Percentiles rank a stretch among this genome's conserved stretches.
Conservation (phyloP, 2,113 vertebrate species). For the Elachura formosa region DNA sequence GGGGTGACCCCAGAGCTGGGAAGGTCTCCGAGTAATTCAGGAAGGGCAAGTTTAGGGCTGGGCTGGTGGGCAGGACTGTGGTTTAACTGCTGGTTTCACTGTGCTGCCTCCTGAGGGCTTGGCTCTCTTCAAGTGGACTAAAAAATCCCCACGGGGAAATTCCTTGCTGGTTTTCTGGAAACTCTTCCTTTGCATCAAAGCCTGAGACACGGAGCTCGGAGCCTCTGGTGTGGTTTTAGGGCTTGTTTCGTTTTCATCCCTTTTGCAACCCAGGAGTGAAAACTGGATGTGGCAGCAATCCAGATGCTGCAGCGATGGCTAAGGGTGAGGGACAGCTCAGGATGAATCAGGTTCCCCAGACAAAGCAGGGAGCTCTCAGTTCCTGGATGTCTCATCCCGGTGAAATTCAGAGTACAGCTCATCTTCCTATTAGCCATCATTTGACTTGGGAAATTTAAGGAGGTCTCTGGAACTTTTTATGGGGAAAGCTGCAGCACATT, state of each 20-base stretch:
- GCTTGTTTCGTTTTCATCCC: not conserved
- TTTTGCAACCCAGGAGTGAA: not conserved
- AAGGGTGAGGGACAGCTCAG: not conserved
- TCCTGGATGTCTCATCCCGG: not conserved
- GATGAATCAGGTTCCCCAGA: constrained; percentile 6
- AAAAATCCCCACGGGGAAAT: constrained; percentile 5
- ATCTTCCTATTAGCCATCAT: not conserved
- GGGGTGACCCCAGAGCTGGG: not conserved
- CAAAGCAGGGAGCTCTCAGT: not conserved
- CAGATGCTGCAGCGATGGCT: not conserved
- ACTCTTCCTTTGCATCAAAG: not conserved
- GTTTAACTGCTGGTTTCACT: not conserved
- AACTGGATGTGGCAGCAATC: not conserved
- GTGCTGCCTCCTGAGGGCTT: not conserved
- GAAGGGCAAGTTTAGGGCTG: not conserved
- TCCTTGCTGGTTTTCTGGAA: constrained; percentile 22
- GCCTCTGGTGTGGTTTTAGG: constrained; percentile 22
- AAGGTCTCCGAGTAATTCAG: not conserved
- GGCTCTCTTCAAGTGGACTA: not conserved
- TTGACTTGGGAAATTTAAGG: not conserved
- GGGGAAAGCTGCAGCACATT: not conserved
- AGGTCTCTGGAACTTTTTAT: not conserved
- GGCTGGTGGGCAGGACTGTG: not conserved
- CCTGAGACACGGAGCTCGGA: not conserved
- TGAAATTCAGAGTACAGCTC: not conserved